These are phyloP conservation scores for Anoplius nigerrimus DNA, from an alignment of 2,888 invertebrate species.

Conservation along the genomic window DNA sequence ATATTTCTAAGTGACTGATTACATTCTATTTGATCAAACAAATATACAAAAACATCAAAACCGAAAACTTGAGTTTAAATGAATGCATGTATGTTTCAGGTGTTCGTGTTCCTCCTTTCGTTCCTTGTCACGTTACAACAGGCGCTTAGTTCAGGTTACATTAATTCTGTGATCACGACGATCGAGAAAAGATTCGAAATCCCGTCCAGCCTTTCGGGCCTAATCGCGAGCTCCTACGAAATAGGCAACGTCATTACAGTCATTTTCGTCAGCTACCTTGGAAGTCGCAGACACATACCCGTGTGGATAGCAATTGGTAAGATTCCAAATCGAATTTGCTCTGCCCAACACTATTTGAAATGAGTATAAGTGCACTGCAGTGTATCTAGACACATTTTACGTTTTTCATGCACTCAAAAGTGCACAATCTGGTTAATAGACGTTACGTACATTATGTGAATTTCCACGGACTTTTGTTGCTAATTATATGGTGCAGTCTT, in stretches of 20 bases:
- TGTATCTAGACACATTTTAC: no score
- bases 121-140: slow-evolving; percentile 93
- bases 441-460: no score
- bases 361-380: no score
- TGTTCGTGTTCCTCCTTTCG: slow-evolving; percentile 92
- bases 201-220: slow-evolving; percentile 93
- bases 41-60: no score
- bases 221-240: slow-evolving; percentile 96
- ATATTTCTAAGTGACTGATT: no score
- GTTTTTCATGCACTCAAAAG: no score
- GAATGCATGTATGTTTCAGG: slow-evolving; percentile 76
- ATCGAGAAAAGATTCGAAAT: slow-evolving; percentile 97
- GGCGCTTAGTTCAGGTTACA: slow-evolving; percentile 93
- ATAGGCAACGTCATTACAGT: slow-evolving; percentile 97
- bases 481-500: no score
- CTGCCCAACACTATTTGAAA: no score
- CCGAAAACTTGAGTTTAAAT: no score
- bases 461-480: no score
- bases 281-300: slow-evolving; percentile 93
- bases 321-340: neutral
- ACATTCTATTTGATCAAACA: no score
- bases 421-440: no score
- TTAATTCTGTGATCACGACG: slow-evolving; percentile 96
- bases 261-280: slow-evolving; percentile 96
- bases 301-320: slow-evolving; percentile 94